Evolutionary conservation across 2,888 invertebrate species (phyloP), one percentile per base, ranked within the genome.

Genomic region (Trachelus troglodyta): DNA sequence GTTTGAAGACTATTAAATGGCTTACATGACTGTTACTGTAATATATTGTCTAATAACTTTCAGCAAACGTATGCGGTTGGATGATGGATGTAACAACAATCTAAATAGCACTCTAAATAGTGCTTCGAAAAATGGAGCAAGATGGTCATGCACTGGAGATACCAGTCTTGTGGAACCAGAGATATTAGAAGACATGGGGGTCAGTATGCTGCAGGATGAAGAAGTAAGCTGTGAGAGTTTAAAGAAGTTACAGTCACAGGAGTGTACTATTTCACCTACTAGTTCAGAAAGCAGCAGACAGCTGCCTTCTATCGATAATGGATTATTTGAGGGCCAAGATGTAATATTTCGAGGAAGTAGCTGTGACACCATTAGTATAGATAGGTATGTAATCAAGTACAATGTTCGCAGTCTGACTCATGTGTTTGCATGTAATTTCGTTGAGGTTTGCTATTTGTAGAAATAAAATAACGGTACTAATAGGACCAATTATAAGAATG

Each of bases 131-230:
- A 87, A 84, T 75, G 82, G 75, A 23, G 80, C 84, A 35, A 86
- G 84, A 80, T 91, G 91, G 91, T 84, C 88, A 2, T 90, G 86
- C 82, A 87, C 90, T 0, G 89, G 87, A 31, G 87, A 91, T 76
- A 87, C 87, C 3, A 90, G 89, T 83, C 82, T 91, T 40, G 91
- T 93, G 69, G 91, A 92, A 79, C 90, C 92, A 33, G 93, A 93
- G 81, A 92, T 93, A 75, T 86, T 93, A 77, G 92, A 93, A 83
- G 94, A 94, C 84, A 93, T 94, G 92, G 95, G 95, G 73, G 93
- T 95, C 33, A 93, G 93, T 34, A 93, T 94, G 92, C 88, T 95
- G 75, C 93, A 93, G 76, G 93, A 93, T 15, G 93, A 93, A 81
- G 92, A 93, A 79, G 89, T 91, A 31, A 87, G 87, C 82, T 88